Evolutionary conservation across 1,140 invertebrate genomes (phyloP), one percentile per base, ranked within the genome.

Genomic region (Heliconius hermathena): DNA sequence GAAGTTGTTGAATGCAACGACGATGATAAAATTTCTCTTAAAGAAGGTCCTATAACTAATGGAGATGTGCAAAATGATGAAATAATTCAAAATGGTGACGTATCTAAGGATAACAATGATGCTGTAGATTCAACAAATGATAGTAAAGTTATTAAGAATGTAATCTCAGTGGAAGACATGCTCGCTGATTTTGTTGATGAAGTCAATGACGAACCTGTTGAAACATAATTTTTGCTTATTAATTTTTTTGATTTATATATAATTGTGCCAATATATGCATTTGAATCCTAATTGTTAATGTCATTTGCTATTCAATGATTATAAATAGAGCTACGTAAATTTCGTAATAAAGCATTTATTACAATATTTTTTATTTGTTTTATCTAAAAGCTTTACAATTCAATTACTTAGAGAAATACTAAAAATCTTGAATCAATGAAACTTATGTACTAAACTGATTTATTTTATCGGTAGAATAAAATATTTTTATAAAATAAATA

Each of bases 141-240:
- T 74, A 78, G 66, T 26, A 52, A 71, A 38, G 52, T 54, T 52
- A 20, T 74, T 29, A 85, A 81, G 81, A 86, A 83, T 79, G 82
- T 70, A 26, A 83, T 90, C 13, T 86, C 85, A 36, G 86, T 94
- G 4, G 91, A 93, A 81, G 93, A 93, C 74, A 94, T 94, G 93
- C 79, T 94, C 70, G 92, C 93, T 8, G 93, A 94, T 87, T 94
- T 94, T 83, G 93, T 94, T 36, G 92, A 94, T 86, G 93, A 94
- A 87, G 88, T 93, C 1, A 89, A 85, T 83, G 89, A 92, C 73
- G 85, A 89, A 73, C 49, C 78, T 57, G 26, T 46, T 60, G 73
- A 74, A 74, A 16, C 76, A 54, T 78, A 60, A 74, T 76, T 70
- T 78, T 70, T 78, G 71, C 16, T 38, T 18, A 71, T 71, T 5